Evolutionary conservation across 2,888 invertebrate genomes (phyloP).

Genomic region (Hyposoter didymator): DNA sequence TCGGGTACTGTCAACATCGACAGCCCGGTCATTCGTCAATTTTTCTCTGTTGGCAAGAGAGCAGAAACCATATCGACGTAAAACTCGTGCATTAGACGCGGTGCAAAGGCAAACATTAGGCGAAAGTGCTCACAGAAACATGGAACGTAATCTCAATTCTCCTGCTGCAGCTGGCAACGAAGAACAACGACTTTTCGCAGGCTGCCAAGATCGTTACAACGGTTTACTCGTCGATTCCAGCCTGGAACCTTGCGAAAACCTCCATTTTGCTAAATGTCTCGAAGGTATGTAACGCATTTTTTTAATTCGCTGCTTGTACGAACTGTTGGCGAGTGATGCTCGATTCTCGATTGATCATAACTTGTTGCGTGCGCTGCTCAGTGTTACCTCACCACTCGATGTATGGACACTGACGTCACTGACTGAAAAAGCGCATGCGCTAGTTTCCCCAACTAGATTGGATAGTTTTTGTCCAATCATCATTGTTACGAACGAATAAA

Average conservation of each 20-base stretch:
- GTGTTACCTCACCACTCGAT: not conserved
- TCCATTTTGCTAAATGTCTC: conserved; percentile 86
- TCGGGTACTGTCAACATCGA: conserved; percentile 34
- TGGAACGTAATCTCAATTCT: not conserved
- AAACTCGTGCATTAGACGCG: not conserved
- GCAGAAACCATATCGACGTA: not conserved
- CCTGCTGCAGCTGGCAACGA: not conserved
- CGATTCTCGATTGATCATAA: not conserved
- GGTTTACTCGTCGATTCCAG: conserved; percentile 90
- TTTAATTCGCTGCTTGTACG: conserved; percentile 14
- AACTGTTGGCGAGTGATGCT: not conserved
- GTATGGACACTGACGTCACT: not conserved
- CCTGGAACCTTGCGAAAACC: conserved; percentile 85
- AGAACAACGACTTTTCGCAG: conserved; percentile 82
- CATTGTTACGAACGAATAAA: not conserved
- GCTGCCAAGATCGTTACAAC: conserved; percentile 88
- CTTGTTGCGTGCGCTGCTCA: not conserved
- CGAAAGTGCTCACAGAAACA: conserved; percentile 5
- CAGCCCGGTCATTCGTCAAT: conserved; percentile 14
- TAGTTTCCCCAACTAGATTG: not conserved
- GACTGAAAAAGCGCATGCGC: conserved; percentile 2
- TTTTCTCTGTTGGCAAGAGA: not conserved
- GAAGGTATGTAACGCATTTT: conserved; percentile 85
- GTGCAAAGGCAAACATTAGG: not conserved
- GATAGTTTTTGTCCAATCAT: not conserved